Base-by-base conservation (phyloP, 2,113 vertebrate genomes). In the Glareola pratincola region DNA sequence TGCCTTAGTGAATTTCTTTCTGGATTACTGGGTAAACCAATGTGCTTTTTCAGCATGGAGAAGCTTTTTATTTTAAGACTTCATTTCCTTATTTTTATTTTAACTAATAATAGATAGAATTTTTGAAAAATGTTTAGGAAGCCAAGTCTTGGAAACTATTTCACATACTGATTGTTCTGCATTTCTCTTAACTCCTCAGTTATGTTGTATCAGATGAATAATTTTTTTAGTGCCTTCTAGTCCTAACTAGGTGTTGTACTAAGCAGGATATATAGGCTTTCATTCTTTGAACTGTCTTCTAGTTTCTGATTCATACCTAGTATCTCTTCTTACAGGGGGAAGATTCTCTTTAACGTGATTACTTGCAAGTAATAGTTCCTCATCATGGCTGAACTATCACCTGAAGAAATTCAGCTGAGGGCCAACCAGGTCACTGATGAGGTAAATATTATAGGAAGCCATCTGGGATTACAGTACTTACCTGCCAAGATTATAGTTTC, bases 391-490 rank as follows among this genome's bases (percentile, higher is more conserved):
- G 98, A 99, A 56, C 98, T 99, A 86, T 98, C 98, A 1, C 91
- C 98, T 95, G 99, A 99, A 94, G 98, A 99, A 90, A 99, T 99
- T 64, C 98, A 99, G 56, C 69, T 98, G 63, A 98, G 96, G 91
- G 99, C 99, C 95, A 98, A 99, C 97, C 98, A 99, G 94, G 98
- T 99, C 97, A 99, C 99, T 4, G 99, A 99, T 97, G 99, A 99
- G 98, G 99, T 99, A 98, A 97, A 48, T 87, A 9, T 48, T 92
- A 81, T 10, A 69, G 59, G 18, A 90, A 34, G 32, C 32, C 34
- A 36, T 27, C 10, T 72, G 54, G 54, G 48, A 60, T 92, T 68
- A 76, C 15, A 69, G 9, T 74, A 53, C 2, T 91, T 87, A 32
- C 9, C 47, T 76, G 11, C 63, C 11, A 37, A 76, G 53, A 81